These are phyloP conservation scores for Grallaria varia DNA, from an alignment of 2,113 vertebrate species.

Conservation along the genomic window DNA sequence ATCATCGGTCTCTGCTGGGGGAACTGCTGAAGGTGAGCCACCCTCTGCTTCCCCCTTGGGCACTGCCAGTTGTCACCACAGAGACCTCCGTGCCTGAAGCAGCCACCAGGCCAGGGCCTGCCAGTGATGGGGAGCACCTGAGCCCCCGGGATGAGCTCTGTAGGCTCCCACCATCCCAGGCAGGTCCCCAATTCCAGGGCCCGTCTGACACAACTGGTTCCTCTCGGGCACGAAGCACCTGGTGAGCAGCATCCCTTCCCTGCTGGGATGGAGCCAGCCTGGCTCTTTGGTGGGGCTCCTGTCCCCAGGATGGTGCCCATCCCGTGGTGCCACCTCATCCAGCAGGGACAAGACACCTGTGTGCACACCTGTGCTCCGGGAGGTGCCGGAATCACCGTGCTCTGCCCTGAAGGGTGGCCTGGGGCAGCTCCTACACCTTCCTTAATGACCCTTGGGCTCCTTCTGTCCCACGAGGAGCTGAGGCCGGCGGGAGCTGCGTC, in stretches of 20 bases:
- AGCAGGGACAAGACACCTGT: fast-evolving
- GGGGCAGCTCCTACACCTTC: neutral
- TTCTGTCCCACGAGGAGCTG: neutral
- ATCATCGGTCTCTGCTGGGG: neutral
- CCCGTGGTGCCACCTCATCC: too few species aligned
- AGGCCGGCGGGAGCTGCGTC: neutral
- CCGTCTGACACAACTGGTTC: neutral
- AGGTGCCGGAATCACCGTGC: fast-evolving
- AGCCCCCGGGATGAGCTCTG: neutral
- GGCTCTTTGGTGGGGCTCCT: too few species aligned
- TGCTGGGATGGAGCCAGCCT: neutral
- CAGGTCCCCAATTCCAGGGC: fast-evolving
- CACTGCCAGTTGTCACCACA: neutral
- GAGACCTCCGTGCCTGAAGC: fast-evolving
- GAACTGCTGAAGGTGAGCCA: neutral
- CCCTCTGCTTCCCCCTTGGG: neutral
- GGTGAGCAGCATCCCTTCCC: neutral
- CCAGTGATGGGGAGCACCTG: fast-evolving
- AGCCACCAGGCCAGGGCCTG: fast-evolving
- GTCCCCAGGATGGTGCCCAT: too few species aligned
- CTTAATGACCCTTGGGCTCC: neutral
- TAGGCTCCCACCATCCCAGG: neutral
- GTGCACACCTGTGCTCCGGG: fast-evolving
- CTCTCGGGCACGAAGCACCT: fast-evolving
- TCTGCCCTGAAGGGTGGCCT: neutral